phyloP scores from a whole-genome alignment of 2,113 vertebrate species.

The Propithecus coquereli region DNA sequence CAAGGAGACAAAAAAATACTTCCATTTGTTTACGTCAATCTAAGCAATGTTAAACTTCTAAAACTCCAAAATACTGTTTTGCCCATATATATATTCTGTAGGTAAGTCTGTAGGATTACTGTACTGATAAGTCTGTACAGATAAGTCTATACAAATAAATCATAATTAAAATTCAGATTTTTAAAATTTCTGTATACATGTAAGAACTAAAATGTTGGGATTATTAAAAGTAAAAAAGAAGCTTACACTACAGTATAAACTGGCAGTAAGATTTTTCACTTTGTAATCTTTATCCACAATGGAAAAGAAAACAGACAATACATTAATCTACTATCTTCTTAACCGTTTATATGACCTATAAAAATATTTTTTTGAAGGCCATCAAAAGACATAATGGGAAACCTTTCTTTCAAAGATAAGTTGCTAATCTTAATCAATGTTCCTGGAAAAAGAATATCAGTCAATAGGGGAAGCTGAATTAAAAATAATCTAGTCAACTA shows the following conservation, averaged over 20 bases:
- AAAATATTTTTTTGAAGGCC: neutral
- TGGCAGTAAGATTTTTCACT: neutral
- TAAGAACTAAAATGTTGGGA: neutral
- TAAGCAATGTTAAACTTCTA: conserved; percentile 10
- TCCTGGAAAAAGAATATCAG: neutral
- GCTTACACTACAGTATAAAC: neutral
- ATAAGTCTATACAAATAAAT: too few species aligned
- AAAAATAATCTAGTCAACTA: neutral
- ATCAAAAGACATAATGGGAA: neutral
- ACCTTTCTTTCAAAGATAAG: neutral
- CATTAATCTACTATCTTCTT: neutral
- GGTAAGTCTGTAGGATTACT: neutral
- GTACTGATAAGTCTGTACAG: neutral
- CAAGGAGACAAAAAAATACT: neutral
- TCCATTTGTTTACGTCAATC: neutral
- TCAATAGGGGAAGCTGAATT: neutral
- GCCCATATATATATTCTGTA: neutral
- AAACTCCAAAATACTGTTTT: conserved; percentile 9
- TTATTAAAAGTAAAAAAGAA: conserved; percentile 10
- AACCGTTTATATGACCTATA: neutral
- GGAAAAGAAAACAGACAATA: neutral
- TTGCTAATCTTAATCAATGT: neutral
- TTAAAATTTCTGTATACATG: neutral
- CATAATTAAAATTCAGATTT: too few species aligned
- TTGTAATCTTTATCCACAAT: neutral